phyloP scores from a whole-genome alignment of 2,113 vertebrate genomes.

The Himantopus leucocephalus region DNA sequence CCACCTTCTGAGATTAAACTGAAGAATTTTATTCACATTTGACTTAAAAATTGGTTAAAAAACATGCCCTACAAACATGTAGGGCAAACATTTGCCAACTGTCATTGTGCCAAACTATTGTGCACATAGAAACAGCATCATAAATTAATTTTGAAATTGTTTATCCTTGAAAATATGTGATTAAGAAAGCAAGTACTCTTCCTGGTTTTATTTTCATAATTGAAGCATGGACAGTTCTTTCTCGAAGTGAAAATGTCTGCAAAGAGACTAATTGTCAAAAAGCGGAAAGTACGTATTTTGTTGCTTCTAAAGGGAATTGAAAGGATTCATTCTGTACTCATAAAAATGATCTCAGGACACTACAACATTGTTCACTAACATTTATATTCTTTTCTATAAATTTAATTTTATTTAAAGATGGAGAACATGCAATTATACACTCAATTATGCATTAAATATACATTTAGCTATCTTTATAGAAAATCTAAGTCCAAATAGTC shows the following conservation, averaged over 20 bases:
- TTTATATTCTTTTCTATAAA: not conserved
- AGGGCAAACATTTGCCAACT: not conserved
- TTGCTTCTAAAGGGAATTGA: not conserved
- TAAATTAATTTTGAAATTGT: not conserved
- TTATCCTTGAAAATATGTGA: not conserved
- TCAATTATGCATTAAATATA: not conserved
- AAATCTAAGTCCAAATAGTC: not conserved
- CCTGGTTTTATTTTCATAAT: not conserved
- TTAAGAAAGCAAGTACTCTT: not conserved
- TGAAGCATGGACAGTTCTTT: not conserved
- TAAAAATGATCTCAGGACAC: not conserved
- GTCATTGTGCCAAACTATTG: not conserved
- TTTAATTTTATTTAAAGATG: not conserved
- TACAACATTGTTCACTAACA: not conserved
- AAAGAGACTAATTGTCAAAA: not conserved
- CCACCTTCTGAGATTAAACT: not conserved
- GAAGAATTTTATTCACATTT: not conserved
- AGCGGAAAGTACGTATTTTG: not conserved
- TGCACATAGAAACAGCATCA: not conserved
- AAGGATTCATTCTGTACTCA: not conserved
- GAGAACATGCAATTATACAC: not conserved
- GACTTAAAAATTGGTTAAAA: not conserved
- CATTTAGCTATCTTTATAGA: not conserved
- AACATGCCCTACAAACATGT: not conserved
- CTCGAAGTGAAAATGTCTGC: not conserved